Percentiles rank a stretch among this genome's conserved stretches.
Conservation (phyloP, 1,140 invertebrate genomes). For the Drosophila grimshawi region DNA sequence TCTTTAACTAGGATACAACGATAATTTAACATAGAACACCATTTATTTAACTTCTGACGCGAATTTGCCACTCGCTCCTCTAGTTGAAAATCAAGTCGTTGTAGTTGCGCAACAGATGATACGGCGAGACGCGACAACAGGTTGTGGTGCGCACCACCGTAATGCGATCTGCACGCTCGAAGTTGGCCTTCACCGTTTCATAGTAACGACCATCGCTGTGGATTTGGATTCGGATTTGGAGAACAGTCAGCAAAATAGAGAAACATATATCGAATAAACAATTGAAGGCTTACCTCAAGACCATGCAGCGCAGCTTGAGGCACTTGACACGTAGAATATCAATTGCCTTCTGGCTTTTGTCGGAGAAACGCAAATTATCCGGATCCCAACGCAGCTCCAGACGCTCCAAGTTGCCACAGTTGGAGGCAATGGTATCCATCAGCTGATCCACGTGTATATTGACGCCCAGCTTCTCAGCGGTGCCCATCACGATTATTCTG, state of each 20-base stretch:
- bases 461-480: conserved; percentile 96
- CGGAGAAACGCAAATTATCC: conserved; percentile 98
- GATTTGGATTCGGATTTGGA: neutral
- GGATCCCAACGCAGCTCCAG: conserved; percentile 98
- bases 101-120: conserved; percentile 96
- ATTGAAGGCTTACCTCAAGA: conserved; percentile 89
- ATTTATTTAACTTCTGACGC: neutral
- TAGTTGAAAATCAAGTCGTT: conserved; percentile 97
- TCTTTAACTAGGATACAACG: conserved; percentile 24
- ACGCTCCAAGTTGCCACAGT: conserved; percentile 94
- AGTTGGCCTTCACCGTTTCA: conserved; percentile 99
- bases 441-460: conserved; percentile 98
- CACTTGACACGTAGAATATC: conserved; percentile 96
- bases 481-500: conserved; percentile 98
- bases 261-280: neutral
- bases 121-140: conserved; percentile 95
- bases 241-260: neutral
- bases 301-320: conserved; percentile 92
- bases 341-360: conserved; percentile 99
- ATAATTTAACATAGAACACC: conserved; percentile 28
- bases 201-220: conserved; percentile 98
- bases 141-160: conserved; percentile 98
- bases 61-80: conserved; percentile 47
- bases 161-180: conserved; percentile 97
- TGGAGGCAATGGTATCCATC: conserved; percentile 98